Percentiles rank a stretch among this genome's conserved stretches.
phyloP scores from a whole-genome alignment of 2,797 vertebrate species.

The Platalea minor region DNA sequence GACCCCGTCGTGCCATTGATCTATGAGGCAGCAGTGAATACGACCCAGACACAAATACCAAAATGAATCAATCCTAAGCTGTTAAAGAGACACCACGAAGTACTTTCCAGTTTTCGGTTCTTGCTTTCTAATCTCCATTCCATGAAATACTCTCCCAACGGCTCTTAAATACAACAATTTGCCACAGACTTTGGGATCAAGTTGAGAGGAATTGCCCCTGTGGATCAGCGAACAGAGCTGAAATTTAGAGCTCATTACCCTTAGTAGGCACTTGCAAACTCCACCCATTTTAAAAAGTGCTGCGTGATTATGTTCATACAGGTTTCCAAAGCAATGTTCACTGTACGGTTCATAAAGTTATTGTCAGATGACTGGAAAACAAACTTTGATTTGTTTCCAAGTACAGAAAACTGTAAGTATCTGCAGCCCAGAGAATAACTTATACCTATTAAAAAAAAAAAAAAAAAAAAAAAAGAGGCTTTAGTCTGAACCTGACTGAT shows the following conservation, averaged over 20 bases:
- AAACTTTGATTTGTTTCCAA: background rate
- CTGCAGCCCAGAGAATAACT: background rate
- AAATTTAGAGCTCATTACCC: background rate
- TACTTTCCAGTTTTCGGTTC: constrained; percentile 20
- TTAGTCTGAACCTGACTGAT: background rate
- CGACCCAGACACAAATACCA: background rate
- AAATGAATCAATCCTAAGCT: constrained; percentile 47
- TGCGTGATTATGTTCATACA: background rate
- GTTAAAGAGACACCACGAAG: constrained; percentile 20
- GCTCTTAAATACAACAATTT: constrained; percentile 27
- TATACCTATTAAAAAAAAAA: background rate
- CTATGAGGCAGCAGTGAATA: constrained; percentile 20
- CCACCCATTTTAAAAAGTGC: background rate
- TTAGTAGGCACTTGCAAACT: background rate
- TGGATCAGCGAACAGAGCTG: background rate
- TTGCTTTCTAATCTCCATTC: constrained; percentile 41
- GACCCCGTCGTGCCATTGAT: constrained; percentile 36
- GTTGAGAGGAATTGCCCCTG: background rate
- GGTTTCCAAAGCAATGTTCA: background rate
- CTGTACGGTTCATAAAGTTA: background rate
- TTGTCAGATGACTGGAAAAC: background rate
- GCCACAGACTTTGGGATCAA: background rate
- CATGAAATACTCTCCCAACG: constrained; percentile 27
- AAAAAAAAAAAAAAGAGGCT: background rate
- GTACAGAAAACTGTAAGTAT: background rate